phyloP scores from a whole-genome alignment of 2,113 vertebrate species.

The Cercocebus atys region DNA sequence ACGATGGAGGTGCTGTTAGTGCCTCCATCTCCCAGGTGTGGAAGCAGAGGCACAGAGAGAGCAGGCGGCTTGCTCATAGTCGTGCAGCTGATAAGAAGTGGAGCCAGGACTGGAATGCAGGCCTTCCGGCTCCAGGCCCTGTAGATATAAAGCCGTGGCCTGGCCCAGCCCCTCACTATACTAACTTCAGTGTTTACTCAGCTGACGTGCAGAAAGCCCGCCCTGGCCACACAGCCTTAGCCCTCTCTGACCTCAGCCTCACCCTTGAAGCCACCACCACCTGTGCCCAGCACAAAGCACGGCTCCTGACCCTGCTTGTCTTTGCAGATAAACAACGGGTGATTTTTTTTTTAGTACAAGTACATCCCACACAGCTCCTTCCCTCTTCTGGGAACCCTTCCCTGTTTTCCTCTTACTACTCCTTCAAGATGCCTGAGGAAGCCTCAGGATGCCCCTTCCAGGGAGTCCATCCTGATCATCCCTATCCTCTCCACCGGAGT shows the following conservation, averaged over 20 bases:
- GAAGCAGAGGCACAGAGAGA: neutral
- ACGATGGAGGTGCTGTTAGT: rapidly evolving
- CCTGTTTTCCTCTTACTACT: neutral
- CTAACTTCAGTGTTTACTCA: neutral
- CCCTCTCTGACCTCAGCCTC: neutral
- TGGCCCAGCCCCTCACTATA: neutral
- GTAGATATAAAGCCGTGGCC: neutral
- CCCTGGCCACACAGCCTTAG: neutral
- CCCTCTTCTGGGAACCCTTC: neutral
- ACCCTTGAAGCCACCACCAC: rapidly evolving
- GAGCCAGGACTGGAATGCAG: neutral
- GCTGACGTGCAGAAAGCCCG: neutral
- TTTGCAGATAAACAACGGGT: neutral
- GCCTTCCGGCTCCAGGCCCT: neutral
- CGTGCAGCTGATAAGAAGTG: neutral
- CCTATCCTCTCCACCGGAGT: neutral
- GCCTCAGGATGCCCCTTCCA: neutral
- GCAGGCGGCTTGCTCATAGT: neutral
- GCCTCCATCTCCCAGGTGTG: neutral
- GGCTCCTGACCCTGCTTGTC: neutral
- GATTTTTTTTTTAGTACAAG: no score
- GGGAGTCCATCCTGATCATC: neutral
- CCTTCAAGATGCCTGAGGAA: neutral
- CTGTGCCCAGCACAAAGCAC: no score
- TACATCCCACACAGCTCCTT: neutral